Evolutionary conservation across 1,140 invertebrate genomes (phyloP).

Genomic region (Drosophila sturtevanti): DNA sequence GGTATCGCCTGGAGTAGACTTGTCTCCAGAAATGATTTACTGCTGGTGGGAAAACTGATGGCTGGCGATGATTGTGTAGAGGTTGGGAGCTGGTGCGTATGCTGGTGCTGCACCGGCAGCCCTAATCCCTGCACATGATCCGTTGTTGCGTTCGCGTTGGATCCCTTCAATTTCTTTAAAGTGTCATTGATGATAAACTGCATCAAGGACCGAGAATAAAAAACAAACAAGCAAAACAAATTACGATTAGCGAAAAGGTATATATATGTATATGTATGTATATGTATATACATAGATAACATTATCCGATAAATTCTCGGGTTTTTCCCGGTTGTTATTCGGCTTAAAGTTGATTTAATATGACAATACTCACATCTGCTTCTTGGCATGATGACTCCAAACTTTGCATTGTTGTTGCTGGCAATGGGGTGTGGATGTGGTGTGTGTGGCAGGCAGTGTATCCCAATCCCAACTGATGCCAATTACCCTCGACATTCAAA

Average conservation of each 20-base stretch:
- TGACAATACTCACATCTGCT: conserved; percentile 84
- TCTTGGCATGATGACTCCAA: conserved; percentile 86
- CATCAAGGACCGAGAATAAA: background rate
- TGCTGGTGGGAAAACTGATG: conserved; percentile 61
- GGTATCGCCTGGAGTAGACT: conserved; percentile 78
- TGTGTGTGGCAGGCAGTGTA: conserved; percentile 74
- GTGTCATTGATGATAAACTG: conserved; percentile 83
- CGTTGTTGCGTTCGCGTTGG: conserved; percentile 56
- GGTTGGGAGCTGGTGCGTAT: conserved; percentile 65
- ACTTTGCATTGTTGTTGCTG: conserved; percentile 85
- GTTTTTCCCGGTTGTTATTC: background rate
- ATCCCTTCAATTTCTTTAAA: conserved; percentile 80
- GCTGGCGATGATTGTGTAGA: conserved; percentile 46
- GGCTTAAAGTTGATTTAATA: background rate
- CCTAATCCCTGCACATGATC: conserved; percentile 56
- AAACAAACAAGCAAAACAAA: background rate
- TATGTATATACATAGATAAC: too few relatives aligned
- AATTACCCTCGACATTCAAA: conserved; percentile 77
- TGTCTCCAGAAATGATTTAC: conserved; percentile 67
- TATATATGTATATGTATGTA: too few relatives aligned
- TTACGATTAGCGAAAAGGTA: background rate
- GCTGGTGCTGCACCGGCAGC: conserved; percentile 51
- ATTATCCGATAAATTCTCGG: background rate
- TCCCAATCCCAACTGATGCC: conserved; percentile 44
- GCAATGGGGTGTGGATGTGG: conserved; percentile 50